These are phyloP conservation scores for Turdus rufiventris DNA, from an alignment of 2,113 vertebrate species.

Conservation along the genomic window DNA sequence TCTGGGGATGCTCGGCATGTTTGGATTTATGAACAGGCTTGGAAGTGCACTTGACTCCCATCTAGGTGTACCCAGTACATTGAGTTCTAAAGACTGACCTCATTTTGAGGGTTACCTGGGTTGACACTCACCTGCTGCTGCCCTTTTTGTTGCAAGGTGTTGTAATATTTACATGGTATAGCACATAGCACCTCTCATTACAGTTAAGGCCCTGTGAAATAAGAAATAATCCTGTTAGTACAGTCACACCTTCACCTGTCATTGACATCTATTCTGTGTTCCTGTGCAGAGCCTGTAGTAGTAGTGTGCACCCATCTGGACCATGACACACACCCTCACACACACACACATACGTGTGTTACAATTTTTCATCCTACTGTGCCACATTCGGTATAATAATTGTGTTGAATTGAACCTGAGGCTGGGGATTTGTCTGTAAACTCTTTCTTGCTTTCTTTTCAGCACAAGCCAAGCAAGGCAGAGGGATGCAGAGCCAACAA, in stretches of 20 bases:
- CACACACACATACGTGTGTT: background rate
- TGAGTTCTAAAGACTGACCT: background rate
- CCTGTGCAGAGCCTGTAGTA: background rate
- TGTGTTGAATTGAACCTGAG: background rate
- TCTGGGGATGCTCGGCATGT: constrained; percentile 56
- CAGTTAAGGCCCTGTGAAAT: background rate
- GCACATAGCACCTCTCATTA: constrained; percentile 18
- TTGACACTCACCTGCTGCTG: background rate
- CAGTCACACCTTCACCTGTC: background rate
- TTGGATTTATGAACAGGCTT: constrained; percentile 27
- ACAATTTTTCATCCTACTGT: background rate
- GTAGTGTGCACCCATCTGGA: constrained; percentile 1
- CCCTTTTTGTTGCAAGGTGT: background rate
- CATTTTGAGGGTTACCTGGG: background rate
- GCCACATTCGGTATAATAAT: background rate
- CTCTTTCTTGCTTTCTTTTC: constrained; percentile 27
- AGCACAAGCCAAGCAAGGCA: constrained; percentile 76
- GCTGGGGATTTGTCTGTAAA: background rate
- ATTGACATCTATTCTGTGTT: constrained; percentile 6
- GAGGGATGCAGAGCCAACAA: constrained; percentile 74
- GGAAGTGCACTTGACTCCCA: constrained; percentile 23
- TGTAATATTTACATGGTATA: background rate
- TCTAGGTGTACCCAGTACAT: background rate
- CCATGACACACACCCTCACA: background rate
- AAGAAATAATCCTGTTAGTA: background rate